Evolutionary conservation across 2,888 invertebrate genomes (phyloP), one percentile per base, ranked within the genome.

Genomic region (Dryococelus australis): DNA sequence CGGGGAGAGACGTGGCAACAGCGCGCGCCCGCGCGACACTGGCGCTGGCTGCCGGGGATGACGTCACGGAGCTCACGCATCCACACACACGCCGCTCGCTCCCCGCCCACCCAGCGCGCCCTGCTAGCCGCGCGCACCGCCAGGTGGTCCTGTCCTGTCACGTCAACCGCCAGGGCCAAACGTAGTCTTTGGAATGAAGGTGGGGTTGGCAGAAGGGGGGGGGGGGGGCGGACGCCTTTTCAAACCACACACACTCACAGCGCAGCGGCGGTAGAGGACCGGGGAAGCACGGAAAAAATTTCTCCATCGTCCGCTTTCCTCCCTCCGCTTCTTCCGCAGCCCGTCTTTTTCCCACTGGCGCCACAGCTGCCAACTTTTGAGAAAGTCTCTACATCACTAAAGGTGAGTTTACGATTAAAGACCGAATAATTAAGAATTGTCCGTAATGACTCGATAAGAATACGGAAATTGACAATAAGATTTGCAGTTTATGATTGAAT

Each of bases 51-150:
- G n/a, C 26, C 51, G 16, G 43, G 26, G 85, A 43, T 43, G 51
- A 53, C 85, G 87, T 87, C 85, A 83, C 84, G 86, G 86, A 43
- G 84, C 81, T 85, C 83, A 88, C 86, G 90, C 90, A 90, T 89
- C n/a, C n/a, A n/a, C 89, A 89, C 90, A 89, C 90, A 88, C 89
- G 89, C 86, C 88, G 87, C 80, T 87, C 89, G 89, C 87, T 88
- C 89, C 87, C 89, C 65, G 65, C 65, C 65, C 65, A 65, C 65
- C 65, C 65, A 65, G 65, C 65, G 10, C 20, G 65, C 65, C 65
- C 24, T 10, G 65, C 24, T 10, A 65, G 65, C 65, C 65, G 65
- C 65, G 65, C 65, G 65, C 65, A n/a, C 65, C 65, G 65, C 65
- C 65, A 65, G 65, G 65, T 65, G 65, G 65, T 65, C 65, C 65